phyloP scores from a whole-genome alignment of 2,113 vertebrate species.

The Corydoras sp. region DNA sequence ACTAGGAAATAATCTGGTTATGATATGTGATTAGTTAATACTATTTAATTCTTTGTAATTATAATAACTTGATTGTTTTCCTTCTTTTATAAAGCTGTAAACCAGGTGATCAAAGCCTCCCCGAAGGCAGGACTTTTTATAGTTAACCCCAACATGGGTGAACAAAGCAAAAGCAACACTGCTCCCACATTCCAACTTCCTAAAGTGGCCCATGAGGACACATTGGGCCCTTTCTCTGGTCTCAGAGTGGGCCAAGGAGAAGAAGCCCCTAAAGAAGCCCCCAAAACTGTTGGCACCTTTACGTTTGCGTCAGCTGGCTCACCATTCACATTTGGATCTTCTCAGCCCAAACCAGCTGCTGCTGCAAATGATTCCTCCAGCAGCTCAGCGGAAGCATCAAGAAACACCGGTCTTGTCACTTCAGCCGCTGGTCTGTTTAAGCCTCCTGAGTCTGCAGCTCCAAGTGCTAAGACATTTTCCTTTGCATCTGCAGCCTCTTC shows the following conservation, averaged over 20 bases:
- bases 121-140: conserved; percentile 54
- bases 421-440: conserved; percentile 42
- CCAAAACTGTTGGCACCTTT: conserved; percentile 53
- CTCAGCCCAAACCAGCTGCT: conserved; percentile 59
- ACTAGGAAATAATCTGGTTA: no score
- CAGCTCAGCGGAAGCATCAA: conserved; percentile 41
- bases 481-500: conserved; percentile 56
- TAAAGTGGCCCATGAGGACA: conserved; percentile 71
- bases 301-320: conserved; percentile 49
- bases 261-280: conserved; percentile 54
- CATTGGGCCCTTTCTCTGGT: conserved; percentile 85
- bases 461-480: background rate
- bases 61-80: background rate
- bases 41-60: background rate
- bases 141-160: conserved; percentile 34
- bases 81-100: conserved; percentile 59
- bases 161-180: conserved; percentile 45
- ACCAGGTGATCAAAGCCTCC: conserved; percentile 56
- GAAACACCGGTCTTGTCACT: conserved; percentile 9
- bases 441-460: conserved; percentile 54
- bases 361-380: conserved; percentile 3
- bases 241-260: conserved; percentile 82
- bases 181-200: conserved; percentile 48
- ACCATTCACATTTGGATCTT: background rate
- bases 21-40: background rate